phyloP scores from a whole-genome alignment of 1,140 invertebrate species.

The Diorhabda elongata region DNA sequence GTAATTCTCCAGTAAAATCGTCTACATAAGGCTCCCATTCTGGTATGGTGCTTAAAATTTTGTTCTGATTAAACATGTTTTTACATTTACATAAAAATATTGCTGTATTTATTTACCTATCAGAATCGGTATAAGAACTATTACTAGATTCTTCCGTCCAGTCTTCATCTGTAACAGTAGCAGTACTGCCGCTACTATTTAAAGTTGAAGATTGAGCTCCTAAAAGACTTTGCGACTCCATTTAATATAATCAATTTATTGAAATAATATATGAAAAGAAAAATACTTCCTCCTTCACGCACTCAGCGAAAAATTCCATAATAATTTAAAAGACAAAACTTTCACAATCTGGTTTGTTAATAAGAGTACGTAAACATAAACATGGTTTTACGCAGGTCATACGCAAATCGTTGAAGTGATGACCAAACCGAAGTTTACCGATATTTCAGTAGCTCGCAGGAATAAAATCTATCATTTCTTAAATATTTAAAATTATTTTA shows the following conservation, averaged over 20 bases:
- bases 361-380: no score
- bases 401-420: no score
- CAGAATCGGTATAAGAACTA: constrained; percentile 37
- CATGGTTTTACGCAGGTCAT: no score
- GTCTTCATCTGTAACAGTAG: constrained; percentile 20
- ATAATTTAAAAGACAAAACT: no score
- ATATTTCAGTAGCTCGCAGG: no score
- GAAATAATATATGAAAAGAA: not conserved
- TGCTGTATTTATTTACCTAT: constrained; percentile 27
- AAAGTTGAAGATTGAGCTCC: constrained; percentile 4
- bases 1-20: constrained; percentile 40
- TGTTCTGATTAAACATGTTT: not conserved
- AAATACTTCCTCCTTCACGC: not conserved
- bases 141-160: constrained; percentile 32
- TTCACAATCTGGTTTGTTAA: no score
- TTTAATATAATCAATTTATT: constrained; percentile 3
- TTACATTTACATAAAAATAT: constrained; percentile 25
- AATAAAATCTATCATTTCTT: no score
- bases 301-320: no score
- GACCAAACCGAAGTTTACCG: no score
- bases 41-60: constrained; percentile 42
- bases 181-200: constrained; percentile 13
- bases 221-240: constrained; percentile 28
- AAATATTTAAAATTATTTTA: no score
- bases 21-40: constrained; percentile 46